These are phyloP conservation scores for Eriosoma lanigerum DNA, from an alignment of 1,140 invertebrate genomes.

Conservation along the genomic window DNA sequence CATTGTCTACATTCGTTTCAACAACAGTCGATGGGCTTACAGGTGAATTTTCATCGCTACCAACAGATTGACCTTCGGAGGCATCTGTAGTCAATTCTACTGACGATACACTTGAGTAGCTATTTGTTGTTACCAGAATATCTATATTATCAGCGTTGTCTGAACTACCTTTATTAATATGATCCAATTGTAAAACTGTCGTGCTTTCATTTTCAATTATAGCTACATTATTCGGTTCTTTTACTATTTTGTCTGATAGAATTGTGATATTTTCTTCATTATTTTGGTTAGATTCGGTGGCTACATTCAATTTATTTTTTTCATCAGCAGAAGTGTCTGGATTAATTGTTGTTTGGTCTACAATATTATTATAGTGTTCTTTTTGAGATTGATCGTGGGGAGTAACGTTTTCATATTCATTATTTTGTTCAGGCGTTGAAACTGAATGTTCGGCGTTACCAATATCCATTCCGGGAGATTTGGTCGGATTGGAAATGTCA, in stretches of 20 bases:
- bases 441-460: background rate
- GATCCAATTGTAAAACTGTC: background rate
- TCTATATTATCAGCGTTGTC: background rate
- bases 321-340: constrained; percentile 47
- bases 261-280: background rate
- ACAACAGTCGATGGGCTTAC: background rate
- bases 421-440: background rate
- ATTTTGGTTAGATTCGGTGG: constrained; percentile 51
- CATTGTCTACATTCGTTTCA: background rate
- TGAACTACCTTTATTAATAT: background rate
- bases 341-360: constrained; percentile 52
- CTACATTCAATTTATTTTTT: constrained; percentile 48
- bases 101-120: background rate
- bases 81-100: background rate
- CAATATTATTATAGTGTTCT: background rate
- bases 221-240: no score
- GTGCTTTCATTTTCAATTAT: background rate
- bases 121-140: constrained; percentile 11
- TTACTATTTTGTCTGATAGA: background rate
- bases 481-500: background rate
- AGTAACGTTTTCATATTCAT: background rate
- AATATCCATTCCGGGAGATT: background rate
- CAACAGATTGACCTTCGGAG: background rate
- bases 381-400: constrained; percentile 3
- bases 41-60: background rate